Conservation (phyloP, 2,797 vertebrate species). For the Dryobates pubescens region DNA sequence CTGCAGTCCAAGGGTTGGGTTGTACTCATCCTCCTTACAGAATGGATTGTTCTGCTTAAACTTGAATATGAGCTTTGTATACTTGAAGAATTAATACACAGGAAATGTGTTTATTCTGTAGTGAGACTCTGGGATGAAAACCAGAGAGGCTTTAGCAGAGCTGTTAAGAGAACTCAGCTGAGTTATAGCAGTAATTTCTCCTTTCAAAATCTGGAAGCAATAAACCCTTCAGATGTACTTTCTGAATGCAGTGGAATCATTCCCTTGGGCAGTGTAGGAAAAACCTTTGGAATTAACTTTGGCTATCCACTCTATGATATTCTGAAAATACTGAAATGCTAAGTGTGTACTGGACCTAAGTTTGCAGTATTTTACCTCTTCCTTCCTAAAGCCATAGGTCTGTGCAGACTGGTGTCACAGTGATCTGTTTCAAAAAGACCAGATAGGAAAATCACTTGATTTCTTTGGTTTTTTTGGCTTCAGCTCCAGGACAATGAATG, state of each 20-base stretch:
- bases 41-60: neutral
- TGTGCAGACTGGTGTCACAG: neutral
- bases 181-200: constrained; percentile 29
- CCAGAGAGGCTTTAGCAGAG: constrained; percentile 13
- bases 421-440: neutral
- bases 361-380: neutral
- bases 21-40: neutral
- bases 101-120: neutral
- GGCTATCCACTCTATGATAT: neutral
- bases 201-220: constrained; percentile 39
- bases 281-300: neutral
- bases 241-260: neutral
- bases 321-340: neutral
- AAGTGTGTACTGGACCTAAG: neutral
- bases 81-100: neutral
- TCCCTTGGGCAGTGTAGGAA: neutral
- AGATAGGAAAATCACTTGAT: neutral
- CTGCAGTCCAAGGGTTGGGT: neutral
- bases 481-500: neutral
- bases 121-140: constrained; percentile 3
- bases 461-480: neutral
- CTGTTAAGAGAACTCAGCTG: neutral
- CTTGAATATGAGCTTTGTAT: neutral
- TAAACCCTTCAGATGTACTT: constrained; percentile 4
- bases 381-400: neutral